phyloP scores from a whole-genome alignment of 2,113 vertebrate species.

The Raphicerus campestris region DNA sequence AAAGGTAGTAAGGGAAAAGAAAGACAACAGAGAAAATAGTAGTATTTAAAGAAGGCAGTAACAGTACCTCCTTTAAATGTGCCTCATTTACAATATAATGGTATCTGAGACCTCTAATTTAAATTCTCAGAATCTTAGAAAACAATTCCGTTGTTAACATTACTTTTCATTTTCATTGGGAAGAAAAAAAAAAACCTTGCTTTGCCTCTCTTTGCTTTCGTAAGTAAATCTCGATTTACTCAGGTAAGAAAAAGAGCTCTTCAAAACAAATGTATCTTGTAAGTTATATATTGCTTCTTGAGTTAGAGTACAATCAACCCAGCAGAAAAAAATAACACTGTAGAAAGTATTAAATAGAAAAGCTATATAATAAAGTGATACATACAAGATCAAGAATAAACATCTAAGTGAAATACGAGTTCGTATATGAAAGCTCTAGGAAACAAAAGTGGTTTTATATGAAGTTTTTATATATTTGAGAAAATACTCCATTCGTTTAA shows the following conservation, averaged over 20 bases:
- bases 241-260: not conserved
- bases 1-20: not conserved
- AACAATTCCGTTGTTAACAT: not conserved
- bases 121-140: constrained; percentile 32
- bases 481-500: not conserved
- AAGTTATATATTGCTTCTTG: not conserved
- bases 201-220: not conserved
- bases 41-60: not conserved
- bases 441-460: constrained; percentile 1
- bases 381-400: constrained; percentile 28
- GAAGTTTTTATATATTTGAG: not conserved
- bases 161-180: not conserved
- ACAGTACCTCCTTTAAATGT: not conserved
- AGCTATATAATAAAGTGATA: not conserved
- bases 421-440: not conserved
- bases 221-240: not conserved
- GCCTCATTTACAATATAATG: not conserved
- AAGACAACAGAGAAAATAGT: not conserved
- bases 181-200: not conserved
- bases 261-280: not conserved
- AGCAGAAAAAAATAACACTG: not conserved
- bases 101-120: not conserved
- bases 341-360: not conserved
- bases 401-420: constrained; percentile 9
- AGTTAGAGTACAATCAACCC: not conserved